phyloP scores from a whole-genome alignment of 2,888 invertebrate species.

The Tuta absoluta region DNA sequence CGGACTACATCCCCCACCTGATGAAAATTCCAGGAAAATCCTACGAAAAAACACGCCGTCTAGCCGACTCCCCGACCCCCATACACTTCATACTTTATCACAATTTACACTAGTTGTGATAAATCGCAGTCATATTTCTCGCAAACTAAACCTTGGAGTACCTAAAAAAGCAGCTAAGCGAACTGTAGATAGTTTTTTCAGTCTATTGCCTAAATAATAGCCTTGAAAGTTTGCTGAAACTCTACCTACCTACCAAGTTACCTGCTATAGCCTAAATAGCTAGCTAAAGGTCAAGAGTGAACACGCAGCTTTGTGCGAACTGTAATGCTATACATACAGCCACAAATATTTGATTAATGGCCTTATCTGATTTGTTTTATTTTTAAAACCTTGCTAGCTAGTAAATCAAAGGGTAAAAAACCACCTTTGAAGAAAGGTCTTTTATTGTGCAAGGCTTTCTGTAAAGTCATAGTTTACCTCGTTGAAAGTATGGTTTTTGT shows the following conservation, averaged over 20 bases:
- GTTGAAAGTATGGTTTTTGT: no score
- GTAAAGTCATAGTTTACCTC: no score
- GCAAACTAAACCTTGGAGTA: conserved; percentile 10
- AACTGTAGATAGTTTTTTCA: conserved; percentile 4
- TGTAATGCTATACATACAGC: background rate
- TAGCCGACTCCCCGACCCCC: conserved; percentile 24
- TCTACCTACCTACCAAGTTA: background rate
- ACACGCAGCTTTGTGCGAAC: conserved; percentile 7
- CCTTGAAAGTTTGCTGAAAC: conserved; percentile 15
- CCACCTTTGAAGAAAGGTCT: background rate
- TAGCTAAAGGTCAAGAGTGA: conserved; percentile 22
- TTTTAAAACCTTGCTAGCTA: background rate
- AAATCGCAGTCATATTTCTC: conserved; percentile 19
- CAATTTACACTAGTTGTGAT: conserved; percentile 9
- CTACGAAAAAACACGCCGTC: conserved; percentile 38
- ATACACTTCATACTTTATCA: conserved; percentile 28
- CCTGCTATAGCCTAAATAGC: conserved; percentile 6
- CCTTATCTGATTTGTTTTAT: background rate
- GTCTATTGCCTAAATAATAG: conserved; percentile 22
- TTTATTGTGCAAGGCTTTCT: no score
- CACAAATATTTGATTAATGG: background rate
- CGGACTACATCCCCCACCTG: conserved; percentile 22
- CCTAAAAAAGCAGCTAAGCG: conserved; percentile 12
- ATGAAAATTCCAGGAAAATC: conserved; percentile 45
- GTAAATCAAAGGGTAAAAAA: background rate